Evolutionary conservation across 2,888 invertebrate species (phyloP).

Genomic region (Cephus pygmeus): DNA sequence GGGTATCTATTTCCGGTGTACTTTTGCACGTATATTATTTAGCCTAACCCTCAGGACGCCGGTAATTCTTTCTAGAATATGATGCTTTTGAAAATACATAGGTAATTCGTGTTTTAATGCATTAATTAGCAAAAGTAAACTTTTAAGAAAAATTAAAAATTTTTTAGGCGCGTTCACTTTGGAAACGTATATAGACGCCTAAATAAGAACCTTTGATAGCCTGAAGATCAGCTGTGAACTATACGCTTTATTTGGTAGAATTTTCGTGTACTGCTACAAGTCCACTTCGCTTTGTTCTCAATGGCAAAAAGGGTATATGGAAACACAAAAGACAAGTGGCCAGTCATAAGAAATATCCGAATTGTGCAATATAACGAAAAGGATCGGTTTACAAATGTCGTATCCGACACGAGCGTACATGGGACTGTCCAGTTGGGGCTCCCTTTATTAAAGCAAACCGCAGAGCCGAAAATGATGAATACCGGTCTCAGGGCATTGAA

Average conservation of each 20-base stretch:
- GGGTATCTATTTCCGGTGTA: no score
- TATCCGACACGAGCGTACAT: neutral
- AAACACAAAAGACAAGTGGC: neutral
- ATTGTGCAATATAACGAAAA: neutral
- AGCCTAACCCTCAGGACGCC: no score
- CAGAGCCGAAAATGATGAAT: neutral
- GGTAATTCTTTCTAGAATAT: no score
- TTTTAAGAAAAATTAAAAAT: neutral
- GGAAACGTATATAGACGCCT: neutral
- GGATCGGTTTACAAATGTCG: neutral
- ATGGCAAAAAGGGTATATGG: neutral
- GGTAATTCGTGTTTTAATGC: neutral
- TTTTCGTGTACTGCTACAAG: neutral
- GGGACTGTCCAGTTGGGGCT: neutral
- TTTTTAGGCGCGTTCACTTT: no score
- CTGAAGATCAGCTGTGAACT: neutral
- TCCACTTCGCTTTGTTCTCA: neutral
- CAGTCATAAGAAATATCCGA: neutral
- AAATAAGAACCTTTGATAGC: neutral
- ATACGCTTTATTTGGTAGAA: neutral
- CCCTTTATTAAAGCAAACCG: neutral
- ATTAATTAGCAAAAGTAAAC: no score
- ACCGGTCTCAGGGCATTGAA: neutral
- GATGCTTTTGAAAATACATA: no score
- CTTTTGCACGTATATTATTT: no score